Evolutionary conservation across 2,113 vertebrate genomes (phyloP), one percentile per base, ranked within the genome.

Genomic region (Dinomys branickii): DNA sequence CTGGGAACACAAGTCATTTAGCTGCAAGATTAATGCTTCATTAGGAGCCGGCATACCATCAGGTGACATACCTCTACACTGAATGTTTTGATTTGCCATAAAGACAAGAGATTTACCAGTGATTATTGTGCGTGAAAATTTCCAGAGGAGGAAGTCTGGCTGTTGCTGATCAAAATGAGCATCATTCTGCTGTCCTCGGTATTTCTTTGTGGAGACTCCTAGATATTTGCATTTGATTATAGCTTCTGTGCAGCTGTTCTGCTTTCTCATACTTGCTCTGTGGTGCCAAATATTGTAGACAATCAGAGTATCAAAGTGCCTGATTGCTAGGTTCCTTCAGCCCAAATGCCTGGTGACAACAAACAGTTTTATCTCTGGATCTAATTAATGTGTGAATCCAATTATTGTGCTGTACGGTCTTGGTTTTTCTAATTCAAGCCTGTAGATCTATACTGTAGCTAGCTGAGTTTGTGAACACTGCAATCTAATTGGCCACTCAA

Each of bases 321-420:
- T 59, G 88, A 58, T 95, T 94, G 93, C 86, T 91, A 86, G 82
- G 92, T 96, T 95, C 67, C 73, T 94, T 93, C 54, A 93, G 30
- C 81, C 61, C 67, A 94, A 63, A 97, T 84, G 11, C 78, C 58
- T 82, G 75, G 85, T 86, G 90, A 92, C 71, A 92, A 91, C 80
- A 90, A 97, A 54, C n/a, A 94, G 44, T 58, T 95, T 94, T 96
- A 94, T 95, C 88, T 93, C 73, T 94, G 86, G 78, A 92, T 97
- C 94, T 97, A 97, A 97, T 97, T 95, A 96, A 97, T 89, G 73
- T 96, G 73, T 83, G 75, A 44, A 94, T 96, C 85, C 88, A 96
- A 96, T 96, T 97, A 96, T 63, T 96, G 56, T 92, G 67, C 41
- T 95, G 33, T 93, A 69, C 73, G 19, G 38, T 7, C 30, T 93